Evolutionary conservation across 1,140 invertebrate species (phyloP).

Genomic region (Lasioglossum baleicum): DNA sequence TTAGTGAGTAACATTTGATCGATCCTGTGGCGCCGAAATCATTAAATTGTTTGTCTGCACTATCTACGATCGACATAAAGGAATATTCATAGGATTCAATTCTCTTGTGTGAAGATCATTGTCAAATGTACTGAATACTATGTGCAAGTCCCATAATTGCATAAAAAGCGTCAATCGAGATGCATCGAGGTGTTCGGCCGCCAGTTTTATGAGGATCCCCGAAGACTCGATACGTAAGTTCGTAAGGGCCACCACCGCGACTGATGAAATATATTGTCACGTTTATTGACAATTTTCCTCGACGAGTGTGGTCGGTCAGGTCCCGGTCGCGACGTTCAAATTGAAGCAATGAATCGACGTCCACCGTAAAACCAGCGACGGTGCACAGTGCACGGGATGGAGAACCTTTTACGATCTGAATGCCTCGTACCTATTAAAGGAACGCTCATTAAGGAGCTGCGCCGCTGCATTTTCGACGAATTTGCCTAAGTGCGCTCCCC

Average conservation of each 20-base stretch:
- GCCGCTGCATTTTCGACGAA: constrained; percentile 26
- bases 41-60: too few species aligned
- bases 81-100: too few species aligned
- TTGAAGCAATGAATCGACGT: constrained; percentile 20
- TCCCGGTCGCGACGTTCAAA: neutral
- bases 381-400: neutral
- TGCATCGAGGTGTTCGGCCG: neutral
- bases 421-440: constrained; percentile 37
- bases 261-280: constrained; percentile 30
- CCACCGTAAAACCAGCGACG: neutral
- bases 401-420: constrained; percentile 33
- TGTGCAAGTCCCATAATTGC: too few species aligned
- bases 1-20: too few species aligned
- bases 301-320: too few species aligned
- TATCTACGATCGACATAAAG: too few species aligned
- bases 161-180: neutral
- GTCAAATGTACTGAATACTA: too few species aligned
- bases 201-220: neutral
- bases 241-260: constrained; percentile 2
- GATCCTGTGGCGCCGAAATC: too few species aligned
- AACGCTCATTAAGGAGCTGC: constrained; percentile 27
- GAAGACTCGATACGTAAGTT: neutral
- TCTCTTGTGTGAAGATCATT: too few species aligned
- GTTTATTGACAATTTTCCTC: constrained; percentile 43
- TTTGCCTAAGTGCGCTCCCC: constrained; percentile 25